A percentile compares a stretch with the other conserved stretches of the same genome.
phyloP scores from a whole-genome alignment of 2,888 invertebrate genomes.

The Balanococcus diminutus region DNA sequence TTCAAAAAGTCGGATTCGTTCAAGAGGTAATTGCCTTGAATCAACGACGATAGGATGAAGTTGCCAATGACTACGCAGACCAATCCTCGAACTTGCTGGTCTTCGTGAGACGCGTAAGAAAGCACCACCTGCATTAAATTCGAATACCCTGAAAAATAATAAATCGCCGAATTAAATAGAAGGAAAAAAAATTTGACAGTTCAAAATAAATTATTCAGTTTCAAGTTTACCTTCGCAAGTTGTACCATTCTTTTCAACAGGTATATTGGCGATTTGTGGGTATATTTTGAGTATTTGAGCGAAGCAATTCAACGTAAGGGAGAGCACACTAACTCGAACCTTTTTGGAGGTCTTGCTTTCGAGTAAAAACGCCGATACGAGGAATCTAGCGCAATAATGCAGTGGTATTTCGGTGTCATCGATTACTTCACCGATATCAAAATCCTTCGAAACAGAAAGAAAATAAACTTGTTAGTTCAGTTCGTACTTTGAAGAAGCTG shows the following conservation, averaged over 20 bases:
- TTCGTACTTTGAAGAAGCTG: not conserved
- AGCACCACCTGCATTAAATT: constrained; percentile 63
- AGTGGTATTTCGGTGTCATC: constrained; percentile 71
- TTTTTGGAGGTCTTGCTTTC: constrained; percentile 68
- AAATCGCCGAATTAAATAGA: not conserved
- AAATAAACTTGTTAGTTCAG: not conserved
- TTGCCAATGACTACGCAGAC: constrained; percentile 72
- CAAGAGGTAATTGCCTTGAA: constrained; percentile 51
- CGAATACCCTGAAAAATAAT: constrained; percentile 20
- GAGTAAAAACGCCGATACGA: constrained; percentile 76
- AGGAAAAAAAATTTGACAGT: too few relatives aligned
- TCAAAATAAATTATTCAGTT: too few relatives aligned
- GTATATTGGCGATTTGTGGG: constrained; percentile 74
- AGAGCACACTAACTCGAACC: constrained; percentile 88
- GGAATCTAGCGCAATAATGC: constrained; percentile 73
- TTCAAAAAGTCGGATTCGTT: not conserved
- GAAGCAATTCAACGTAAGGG: constrained; percentile 81
- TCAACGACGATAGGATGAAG: constrained; percentile 69
- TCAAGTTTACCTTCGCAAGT: constrained; percentile 41
- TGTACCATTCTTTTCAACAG: constrained; percentile 58
- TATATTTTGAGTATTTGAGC: constrained; percentile 75
- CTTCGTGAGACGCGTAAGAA: constrained; percentile 73
- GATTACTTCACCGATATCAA: constrained; percentile 71
- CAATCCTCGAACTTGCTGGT: constrained; percentile 82
- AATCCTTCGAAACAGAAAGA: constrained; percentile 62